phyloP scores from a whole-genome alignment of 2,113 vertebrate genomes.

The Sceloporus undulatus region DNA sequence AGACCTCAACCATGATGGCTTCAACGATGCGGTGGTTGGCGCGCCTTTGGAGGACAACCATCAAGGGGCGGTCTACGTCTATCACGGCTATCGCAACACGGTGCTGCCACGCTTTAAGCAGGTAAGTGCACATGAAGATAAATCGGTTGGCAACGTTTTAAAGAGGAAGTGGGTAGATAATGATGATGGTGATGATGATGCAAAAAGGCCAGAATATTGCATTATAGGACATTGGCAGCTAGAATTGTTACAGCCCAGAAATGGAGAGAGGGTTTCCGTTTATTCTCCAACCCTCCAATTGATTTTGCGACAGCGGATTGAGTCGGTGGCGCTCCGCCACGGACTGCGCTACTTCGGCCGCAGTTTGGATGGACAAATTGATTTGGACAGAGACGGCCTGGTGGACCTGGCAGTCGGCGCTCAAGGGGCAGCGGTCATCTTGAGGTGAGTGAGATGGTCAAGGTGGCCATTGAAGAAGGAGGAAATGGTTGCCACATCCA shows the following conservation, averaged over 20 bases:
- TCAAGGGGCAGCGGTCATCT: constrained; percentile 87
- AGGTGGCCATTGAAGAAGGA: too few relatives aligned
- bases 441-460: constrained; percentile 80
- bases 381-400: constrained; percentile 90
- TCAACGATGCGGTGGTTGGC: constrained; percentile 86
- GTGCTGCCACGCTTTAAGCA: constrained; percentile 83
- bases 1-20: constrained; percentile 91
- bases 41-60: constrained; percentile 94
- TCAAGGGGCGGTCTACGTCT: constrained; percentile 90
- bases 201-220: too few relatives aligned
- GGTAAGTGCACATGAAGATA: constrained; percentile 66
- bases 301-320: constrained; percentile 81
- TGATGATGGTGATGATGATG: too few relatives aligned
- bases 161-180: too few relatives aligned
- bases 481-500: too few relatives aligned
- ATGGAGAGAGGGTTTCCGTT: too few relatives aligned
- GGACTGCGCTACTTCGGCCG: constrained; percentile 93
- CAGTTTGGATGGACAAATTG: constrained; percentile 86
- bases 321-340: constrained; percentile 79
- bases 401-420: constrained; percentile 93
- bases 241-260: too few relatives aligned
- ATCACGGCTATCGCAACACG: constrained; percentile 82
- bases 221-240: too few relatives aligned
- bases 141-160: too few relatives aligned
- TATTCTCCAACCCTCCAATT: too few relatives aligned